Conservation (phyloP, 2,113 vertebrate species). For the Oxyruncus cristatus region DNA sequence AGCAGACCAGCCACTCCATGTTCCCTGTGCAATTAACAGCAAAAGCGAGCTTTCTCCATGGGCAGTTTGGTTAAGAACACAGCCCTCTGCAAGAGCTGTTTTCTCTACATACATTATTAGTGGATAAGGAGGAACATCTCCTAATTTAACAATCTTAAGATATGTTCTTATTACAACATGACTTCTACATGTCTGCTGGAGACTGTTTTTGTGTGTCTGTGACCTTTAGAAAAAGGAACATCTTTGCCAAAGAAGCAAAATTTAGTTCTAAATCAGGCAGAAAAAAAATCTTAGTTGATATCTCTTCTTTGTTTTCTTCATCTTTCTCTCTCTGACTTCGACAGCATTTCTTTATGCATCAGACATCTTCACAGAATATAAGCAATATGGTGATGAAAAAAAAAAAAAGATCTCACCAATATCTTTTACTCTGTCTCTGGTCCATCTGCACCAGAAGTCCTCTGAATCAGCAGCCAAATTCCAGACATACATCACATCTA, state of each 20-base stretch:
- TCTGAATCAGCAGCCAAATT: slow-evolving; percentile 73
- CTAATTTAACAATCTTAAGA: not conserved
- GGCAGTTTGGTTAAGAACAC: not conserved
- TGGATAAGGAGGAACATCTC: not conserved
- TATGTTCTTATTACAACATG: not conserved
- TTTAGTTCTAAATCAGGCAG: not conserved
- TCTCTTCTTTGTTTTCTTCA: not conserved
- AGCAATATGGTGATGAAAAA: not conserved
- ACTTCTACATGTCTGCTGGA: not conserved
- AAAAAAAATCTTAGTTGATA: not conserved
- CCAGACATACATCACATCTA: slow-evolving; percentile 79
- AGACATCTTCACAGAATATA: not conserved
- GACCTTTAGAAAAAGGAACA: not conserved
- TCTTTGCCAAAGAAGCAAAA: not conserved
- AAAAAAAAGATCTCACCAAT: slow-evolving; percentile 64
- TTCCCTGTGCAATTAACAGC: not conserved
- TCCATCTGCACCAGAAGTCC: slow-evolving; percentile 79
- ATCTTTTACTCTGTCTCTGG: slow-evolving; percentile 73
- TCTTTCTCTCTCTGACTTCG: not conserved
- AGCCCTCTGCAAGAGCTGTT: not conserved
- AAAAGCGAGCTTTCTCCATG: not conserved
- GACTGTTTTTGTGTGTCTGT: not conserved
- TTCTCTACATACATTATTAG: not conserved
- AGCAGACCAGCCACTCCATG: not conserved
- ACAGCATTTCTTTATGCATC: not conserved